A percentile compares a stretch with the other conserved stretches of the same genome.
Conservation (phyloP, 2,888 invertebrate genomes). For the Leptinotarsa rubiginosa region DNA sequence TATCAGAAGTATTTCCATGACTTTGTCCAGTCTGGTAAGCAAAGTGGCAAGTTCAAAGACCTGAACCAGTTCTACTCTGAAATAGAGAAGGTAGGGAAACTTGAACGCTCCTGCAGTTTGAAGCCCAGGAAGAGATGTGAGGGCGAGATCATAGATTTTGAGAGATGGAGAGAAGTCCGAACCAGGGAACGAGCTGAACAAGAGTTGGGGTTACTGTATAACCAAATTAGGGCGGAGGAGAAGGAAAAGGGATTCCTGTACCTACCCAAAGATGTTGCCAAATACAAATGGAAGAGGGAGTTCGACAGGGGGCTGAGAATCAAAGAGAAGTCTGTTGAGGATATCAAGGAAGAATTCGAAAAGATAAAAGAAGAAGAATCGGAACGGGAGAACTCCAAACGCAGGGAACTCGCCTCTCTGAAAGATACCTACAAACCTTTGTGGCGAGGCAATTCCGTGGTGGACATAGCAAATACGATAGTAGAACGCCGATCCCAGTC, state of each 20-base stretch:
- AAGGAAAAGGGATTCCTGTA: constrained; percentile 87
- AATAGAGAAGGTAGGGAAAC: constrained; percentile 84
- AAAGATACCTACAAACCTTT: constrained; percentile 83
- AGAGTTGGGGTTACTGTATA: constrained; percentile 82
- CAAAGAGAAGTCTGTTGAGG: constrained; percentile 89
- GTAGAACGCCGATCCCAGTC: constrained; percentile 71
- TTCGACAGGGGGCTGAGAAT: constrained; percentile 81
- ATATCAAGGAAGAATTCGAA: constrained; percentile 82
- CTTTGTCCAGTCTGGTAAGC: constrained; percentile 74
- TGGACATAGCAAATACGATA: constrained; percentile 81
- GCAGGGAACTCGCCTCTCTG: constrained; percentile 63
- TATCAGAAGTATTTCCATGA: constrained; percentile 78
- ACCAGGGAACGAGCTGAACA: constrained; percentile 84
- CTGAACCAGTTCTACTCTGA: constrained; percentile 87
- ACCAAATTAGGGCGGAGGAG: constrained; percentile 82
- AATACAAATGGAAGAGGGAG: constrained; percentile 81
- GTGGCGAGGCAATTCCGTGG: constrained; percentile 87
- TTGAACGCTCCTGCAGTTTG: constrained; percentile 82
- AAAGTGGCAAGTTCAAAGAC: constrained; percentile 85
- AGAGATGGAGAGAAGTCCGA: constrained; percentile 86
- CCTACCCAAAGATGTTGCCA: constrained; percentile 79
- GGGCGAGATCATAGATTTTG: constrained; percentile 87
- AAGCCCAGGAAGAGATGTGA: constrained; percentile 79
- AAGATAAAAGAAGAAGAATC: constrained; percentile 70
- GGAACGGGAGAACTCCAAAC: constrained; percentile 66